Evolutionary conservation across 2,797 vertebrate genomes (phyloP).

Genomic region (Siniperca scherzeri): DNA sequence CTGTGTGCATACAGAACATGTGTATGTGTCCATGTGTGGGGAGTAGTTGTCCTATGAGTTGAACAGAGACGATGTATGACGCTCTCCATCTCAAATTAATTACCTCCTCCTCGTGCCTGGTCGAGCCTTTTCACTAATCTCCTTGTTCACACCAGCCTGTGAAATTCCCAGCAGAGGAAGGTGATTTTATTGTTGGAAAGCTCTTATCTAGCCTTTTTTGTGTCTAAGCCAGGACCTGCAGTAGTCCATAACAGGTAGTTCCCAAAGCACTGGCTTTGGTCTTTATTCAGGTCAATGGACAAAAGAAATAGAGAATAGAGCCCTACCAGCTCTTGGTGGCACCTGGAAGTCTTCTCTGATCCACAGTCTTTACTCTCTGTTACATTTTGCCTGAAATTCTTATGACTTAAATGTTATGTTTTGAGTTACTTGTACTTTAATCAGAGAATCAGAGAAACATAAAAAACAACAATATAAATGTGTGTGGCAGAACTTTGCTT

Average conservation of each 20-base stretch:
- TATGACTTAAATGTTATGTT: not conserved
- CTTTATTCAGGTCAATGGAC: not conserved
- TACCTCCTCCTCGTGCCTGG: slow-evolving; percentile 51
- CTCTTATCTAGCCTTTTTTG: slow-evolving; percentile 29
- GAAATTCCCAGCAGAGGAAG: slow-evolving; percentile 31
- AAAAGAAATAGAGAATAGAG: not conserved
- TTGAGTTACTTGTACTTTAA: not conserved
- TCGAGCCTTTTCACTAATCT: slow-evolving; percentile 40
- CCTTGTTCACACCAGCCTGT: slow-evolving; percentile 58
- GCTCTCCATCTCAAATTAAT: slow-evolving; percentile 70
- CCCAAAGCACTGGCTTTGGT: not conserved
- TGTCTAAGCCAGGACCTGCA: slow-evolving; percentile 2
- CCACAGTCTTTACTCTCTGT: not conserved
- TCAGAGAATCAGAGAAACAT: too few species aligned
- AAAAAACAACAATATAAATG: too few species aligned
- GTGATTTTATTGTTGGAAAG: slow-evolving; percentile 42
- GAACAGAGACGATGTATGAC: slow-evolving; percentile 49
- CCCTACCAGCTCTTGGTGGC: not conserved
- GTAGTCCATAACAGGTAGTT: not conserved
- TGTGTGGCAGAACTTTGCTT: not conserved
- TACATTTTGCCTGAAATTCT: not conserved
- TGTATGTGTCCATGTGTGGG: slow-evolving; percentile 29
- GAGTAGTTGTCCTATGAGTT: slow-evolving; percentile 39
- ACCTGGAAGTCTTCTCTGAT: not conserved
- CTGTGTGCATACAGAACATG: slow-evolving; percentile 12